Percentiles rank a stretch among this genome's conserved stretches.
Evolutionary conservation across 2,797 vertebrate species (phyloP).

Genomic region (Pyrrhura leucotis): DNA sequence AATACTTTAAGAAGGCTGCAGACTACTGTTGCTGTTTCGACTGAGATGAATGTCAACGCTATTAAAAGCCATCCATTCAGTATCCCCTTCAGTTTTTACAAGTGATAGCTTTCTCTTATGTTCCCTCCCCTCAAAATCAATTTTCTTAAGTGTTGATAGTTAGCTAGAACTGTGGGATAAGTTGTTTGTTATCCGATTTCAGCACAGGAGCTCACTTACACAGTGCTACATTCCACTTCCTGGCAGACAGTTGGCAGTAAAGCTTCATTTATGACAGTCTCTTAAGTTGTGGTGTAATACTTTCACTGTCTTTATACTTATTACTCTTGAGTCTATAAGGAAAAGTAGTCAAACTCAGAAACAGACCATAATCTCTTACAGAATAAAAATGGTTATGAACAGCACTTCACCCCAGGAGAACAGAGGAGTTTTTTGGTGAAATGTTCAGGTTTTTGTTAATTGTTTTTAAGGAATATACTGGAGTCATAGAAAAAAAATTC

Average conservation of each 20-base stretch:
- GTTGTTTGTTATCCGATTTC: not conserved
- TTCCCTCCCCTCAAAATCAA: not conserved
- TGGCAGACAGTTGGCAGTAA: conserved; percentile 4
- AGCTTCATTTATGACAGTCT: not conserved
- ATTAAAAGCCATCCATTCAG: not conserved
- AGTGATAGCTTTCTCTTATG: not conserved
- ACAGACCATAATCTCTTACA: not conserved
- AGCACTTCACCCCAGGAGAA: not conserved
- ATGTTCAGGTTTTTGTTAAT: not conserved
- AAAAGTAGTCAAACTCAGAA: not conserved
- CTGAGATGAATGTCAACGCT: not conserved
- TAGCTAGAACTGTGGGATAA: not conserved
- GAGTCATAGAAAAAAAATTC: not conserved
- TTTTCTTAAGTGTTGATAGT: not conserved
- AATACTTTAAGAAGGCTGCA: not conserved
- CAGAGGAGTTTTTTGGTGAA: not conserved
- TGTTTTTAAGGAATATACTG: not conserved
- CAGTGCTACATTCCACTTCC: not conserved
- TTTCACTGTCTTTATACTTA: not conserved
- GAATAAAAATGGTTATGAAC: not conserved
- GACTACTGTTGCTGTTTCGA: not conserved
- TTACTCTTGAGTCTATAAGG: not conserved
- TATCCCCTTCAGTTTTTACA: not conserved
- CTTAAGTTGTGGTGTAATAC: not conserved
- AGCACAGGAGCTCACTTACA: not conserved